Conservation (phyloP, 2,888 invertebrate genomes). For the Platycheirus rosarum region DNA sequence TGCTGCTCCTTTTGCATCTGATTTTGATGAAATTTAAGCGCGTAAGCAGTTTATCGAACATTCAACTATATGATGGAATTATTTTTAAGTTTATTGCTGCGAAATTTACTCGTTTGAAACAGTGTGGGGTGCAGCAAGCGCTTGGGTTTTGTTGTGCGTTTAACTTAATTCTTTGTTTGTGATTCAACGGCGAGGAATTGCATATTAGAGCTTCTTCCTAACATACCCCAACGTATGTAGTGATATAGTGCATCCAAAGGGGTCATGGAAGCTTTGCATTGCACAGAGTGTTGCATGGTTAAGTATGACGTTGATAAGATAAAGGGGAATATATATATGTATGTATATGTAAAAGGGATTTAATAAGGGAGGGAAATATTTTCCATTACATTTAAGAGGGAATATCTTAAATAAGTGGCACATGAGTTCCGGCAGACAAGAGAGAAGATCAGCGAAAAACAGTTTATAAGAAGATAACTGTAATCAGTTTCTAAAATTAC, state of each 20-base stretch:
- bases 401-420: background rate
- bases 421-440: background rate
- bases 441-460: background rate
- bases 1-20: constrained; percentile 52
- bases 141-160: constrained; percentile 17
- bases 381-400: background rate
- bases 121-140: background rate
- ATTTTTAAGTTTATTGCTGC: constrained; percentile 60
- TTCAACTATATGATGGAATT: constrained; percentile 66
- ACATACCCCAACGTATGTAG: constrained; percentile 9
- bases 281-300: constrained; percentile 37
- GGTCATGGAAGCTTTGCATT: constrained; percentile 27
- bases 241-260: too few relatives aligned
- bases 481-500: background rate
- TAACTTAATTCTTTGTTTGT: constrained; percentile 26
- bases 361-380: background rate
- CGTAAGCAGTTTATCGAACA: constrained; percentile 70
- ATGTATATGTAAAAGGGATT: constrained; percentile 2
- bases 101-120: background rate
- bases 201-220: background rate
- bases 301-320: constrained; percentile 29
- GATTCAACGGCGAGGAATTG: constrained; percentile 41
- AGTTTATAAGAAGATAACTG: background rate
- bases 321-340: constrained; percentile 15
- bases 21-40: constrained; percentile 71